Evolutionary conservation across 2,797 vertebrate genomes (phyloP), one percentile per base, ranked within the genome.

Genomic region (Trematomus bernacchii): DNA sequence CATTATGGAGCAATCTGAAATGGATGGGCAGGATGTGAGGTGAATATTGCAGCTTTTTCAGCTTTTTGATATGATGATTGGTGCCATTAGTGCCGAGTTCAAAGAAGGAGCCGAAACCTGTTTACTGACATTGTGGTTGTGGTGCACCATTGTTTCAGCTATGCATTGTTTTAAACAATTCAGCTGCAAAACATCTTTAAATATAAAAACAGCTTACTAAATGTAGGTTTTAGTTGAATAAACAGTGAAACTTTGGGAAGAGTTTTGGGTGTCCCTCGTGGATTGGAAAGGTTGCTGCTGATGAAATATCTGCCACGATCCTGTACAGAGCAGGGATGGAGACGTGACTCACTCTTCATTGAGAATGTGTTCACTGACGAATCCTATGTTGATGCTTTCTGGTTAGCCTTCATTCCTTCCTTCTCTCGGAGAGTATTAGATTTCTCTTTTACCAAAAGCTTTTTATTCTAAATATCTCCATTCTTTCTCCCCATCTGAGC

Each of bases 281-380:
- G 52, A 74, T 30, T 73, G 83, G 81, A 91, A 90, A 91, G 58
- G 40, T 75, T 89, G 51, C 85, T 82, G 77, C 78, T 82, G 85
- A 84, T 75, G 74, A 80, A 79, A 79, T 57, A 63, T 21, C 74
- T 77, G 75, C 71, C 80, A 79, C 61, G 77, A 69, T 73, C 80
- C 55, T 79, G 81, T 30, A 82, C 63, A 66, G 75, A 86, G 79
- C 53, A 62, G 37, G 42, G 75, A 83, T 64, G 64, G 66, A 85
- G 84, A 80, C 75, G 16, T 83, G 79, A 83, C 67, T 82, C 66
- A 37, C 70, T 70, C 69, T 51, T 61, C 46, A 48, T 19, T 51
- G 46, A 73, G 48, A 71, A 73, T 1, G n/a, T 62, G 62, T 76
- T 62, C 51, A 18, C 27, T 30, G 55, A 72, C 1, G 2, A 48